A percentile compares a stretch with the other conserved stretches of the same genome.
phyloP scores from a whole-genome alignment of 64 coral and sea anemone species.

The Trachythela sp. region DNA sequence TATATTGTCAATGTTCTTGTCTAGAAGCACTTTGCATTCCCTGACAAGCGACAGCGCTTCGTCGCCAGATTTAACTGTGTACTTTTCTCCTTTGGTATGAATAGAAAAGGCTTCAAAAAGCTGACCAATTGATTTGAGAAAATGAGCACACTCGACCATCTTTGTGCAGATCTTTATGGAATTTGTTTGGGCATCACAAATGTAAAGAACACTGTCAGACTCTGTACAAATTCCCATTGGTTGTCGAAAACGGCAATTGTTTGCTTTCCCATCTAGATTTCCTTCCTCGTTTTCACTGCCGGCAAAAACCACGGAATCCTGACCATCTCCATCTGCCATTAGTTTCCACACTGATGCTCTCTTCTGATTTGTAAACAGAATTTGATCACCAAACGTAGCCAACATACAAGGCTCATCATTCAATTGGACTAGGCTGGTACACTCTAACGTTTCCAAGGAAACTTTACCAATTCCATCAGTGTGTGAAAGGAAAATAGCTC shows the following conservation, averaged over 20 bases:
- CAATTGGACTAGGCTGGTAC: neutral
- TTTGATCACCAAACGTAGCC: neutral
- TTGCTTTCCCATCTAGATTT: neutral
- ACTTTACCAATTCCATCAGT: neutral
- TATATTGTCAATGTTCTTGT: slow-evolving; percentile 36
- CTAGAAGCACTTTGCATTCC: slow-evolving; percentile 33
- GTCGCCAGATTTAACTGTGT: slow-evolving; percentile 5
- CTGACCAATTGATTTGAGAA: slow-evolving; percentile 28
- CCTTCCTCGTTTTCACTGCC: neutral
- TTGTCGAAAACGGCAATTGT: neutral
- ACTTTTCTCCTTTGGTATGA: slow-evolving; percentile 22
- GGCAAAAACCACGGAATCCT: neutral
- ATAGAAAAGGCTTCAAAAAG: slow-evolving; percentile 50
- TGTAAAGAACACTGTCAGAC: neutral
- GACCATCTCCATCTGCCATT: neutral
- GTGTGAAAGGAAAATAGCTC: slow-evolving; percentile 4
- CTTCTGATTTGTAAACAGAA: slow-evolving; percentile 19
- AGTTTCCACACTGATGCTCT: slow-evolving; percentile 13
- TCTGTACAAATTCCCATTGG: neutral
- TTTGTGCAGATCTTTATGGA: slow-evolving; percentile 29
- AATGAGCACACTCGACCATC: slow-evolving; percentile 3
- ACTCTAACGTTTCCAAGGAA: neutral
- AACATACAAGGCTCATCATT: slow-evolving; percentile 23
- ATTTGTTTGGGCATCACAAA: neutral
- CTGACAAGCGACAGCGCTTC: slow-evolving; percentile 31